Base-by-base conservation (phyloP, 2,797 vertebrate genomes). In the Lepus oiostolus region DNA sequence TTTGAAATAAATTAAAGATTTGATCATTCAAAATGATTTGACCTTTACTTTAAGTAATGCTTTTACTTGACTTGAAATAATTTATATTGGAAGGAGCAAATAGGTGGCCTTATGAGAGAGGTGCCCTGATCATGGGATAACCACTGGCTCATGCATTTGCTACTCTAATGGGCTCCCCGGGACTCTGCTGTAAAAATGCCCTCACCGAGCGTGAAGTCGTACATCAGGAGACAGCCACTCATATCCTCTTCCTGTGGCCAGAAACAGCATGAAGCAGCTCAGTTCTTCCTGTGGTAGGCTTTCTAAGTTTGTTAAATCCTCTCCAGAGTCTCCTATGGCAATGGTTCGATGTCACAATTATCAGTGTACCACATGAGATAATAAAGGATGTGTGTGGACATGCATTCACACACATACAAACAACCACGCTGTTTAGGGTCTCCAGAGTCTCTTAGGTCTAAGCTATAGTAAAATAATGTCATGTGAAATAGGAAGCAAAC, bases 1-100 rank as follows among this genome's bases (percentile, higher is more conserved):
- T 94, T 74, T 67, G n/a, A 95, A 81, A 74, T 14, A 54, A 38
- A 67, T 94, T 97, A 81, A 90, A 95, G 77, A 80, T 81, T 70
- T 52, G 13, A 81, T 65, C 19, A 10, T 77, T 92, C 72, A 81
- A 67, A 75, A 75, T 77, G 10, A 52, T 47, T 94, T 88, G 67
- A 30, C 60, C 32, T 86, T 96, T 81, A 54, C 52, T 72, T 85
- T 76, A 93, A 89, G 32, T 35, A 75, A 62, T 80, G 7, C 19
- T 88, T 90, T 92, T 91, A 87, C 13, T 60, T 85, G 60, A 62
- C 42, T 89, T 79, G 30, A 93, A 95, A 87, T 72, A 30, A 85
- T 65, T 91, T 85, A 19, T 17, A 47, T 74, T 80, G 7, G 24
- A 94, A 81, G 58, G 42, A 81, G 52, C n/a, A 91, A 95, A 67